phyloP scores from a whole-genome alignment of 2,797 vertebrate genomes.

The Rhinoraja longicauda region DNA sequence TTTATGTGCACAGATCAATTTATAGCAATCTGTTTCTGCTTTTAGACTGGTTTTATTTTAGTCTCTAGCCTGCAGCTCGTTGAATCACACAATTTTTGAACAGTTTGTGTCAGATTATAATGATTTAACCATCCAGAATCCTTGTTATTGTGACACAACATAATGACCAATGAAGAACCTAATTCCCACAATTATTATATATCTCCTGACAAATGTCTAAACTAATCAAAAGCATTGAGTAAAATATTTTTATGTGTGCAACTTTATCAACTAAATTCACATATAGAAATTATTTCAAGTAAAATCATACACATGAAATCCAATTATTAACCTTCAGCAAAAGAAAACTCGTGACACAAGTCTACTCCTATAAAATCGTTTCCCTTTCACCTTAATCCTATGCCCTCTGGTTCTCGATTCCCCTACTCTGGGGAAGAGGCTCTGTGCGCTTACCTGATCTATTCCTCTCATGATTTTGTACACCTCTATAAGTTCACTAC shows the following conservation, averaged over 20 bases:
- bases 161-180: not conserved
- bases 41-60: not conserved
- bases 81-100: not conserved
- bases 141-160: not conserved
- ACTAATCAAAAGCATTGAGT: not conserved
- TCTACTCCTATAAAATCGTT: too few relatives aligned
- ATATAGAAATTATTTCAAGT: not conserved
- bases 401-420: too few relatives aligned
- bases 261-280: not conserved
- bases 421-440: too few relatives aligned
- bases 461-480: too few relatives aligned
- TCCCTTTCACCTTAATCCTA: too few relatives aligned
- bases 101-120: not conserved
- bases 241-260: not conserved
- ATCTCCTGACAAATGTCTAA: not conserved
- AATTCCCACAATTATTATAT: not conserved
- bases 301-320: too few relatives aligned
- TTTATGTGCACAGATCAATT: conserved; percentile 17
- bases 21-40: not conserved
- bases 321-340: not conserved
- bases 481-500: too few relatives aligned
- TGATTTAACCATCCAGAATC: not conserved
- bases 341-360: not conserved
- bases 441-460: too few relatives aligned
- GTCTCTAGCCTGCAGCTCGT: not conserved